phyloP scores from a whole-genome alignment of 2,797 vertebrate genomes.

The Clarias fuscus region DNA sequence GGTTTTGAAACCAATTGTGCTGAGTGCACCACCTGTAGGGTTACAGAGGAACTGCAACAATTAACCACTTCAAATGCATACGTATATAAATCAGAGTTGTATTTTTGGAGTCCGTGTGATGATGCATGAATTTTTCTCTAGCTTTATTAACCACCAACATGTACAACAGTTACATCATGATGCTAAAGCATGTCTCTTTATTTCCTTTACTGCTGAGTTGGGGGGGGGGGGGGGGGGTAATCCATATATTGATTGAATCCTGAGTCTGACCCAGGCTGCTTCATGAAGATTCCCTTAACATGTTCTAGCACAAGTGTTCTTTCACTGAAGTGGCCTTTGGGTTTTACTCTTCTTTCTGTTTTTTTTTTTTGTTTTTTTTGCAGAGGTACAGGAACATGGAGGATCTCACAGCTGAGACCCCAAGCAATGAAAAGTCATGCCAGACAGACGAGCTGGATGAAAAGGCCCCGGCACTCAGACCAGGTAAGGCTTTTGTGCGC shows the following conservation, averaged over 20 bases:
- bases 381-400: constrained; percentile 29
- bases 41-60: no score
- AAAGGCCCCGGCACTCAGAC: constrained; percentile 13
- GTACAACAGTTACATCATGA: neutral
- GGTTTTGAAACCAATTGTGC: neutral
- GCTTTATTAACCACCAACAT: no score
- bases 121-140: no score
- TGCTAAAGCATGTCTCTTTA: neutral
- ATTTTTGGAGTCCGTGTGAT: no score
- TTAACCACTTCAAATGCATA: no score
- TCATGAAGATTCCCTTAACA: neutral
- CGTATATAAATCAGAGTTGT: no score
- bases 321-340: neutral
- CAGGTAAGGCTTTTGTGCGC: constrained; percentile 15
- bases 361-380: neutral
- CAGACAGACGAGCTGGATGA: constrained; percentile 42
- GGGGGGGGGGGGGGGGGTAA: no score
- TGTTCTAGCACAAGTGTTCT: neutral
- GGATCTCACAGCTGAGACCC: constrained; percentile 14
- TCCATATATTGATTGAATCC: no score
- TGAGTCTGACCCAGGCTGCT: neutral
- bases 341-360: neutral
- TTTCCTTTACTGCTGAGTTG: neutral
- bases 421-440: constrained; percentile 52
- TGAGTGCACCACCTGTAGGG: no score